A percentile compares a stretch with the other conserved stretches of the same genome.
These are phyloP conservation scores for Numida meleagris DNA, from an alignment of 2,113 vertebrate species.

Conservation along the genomic window DNA sequence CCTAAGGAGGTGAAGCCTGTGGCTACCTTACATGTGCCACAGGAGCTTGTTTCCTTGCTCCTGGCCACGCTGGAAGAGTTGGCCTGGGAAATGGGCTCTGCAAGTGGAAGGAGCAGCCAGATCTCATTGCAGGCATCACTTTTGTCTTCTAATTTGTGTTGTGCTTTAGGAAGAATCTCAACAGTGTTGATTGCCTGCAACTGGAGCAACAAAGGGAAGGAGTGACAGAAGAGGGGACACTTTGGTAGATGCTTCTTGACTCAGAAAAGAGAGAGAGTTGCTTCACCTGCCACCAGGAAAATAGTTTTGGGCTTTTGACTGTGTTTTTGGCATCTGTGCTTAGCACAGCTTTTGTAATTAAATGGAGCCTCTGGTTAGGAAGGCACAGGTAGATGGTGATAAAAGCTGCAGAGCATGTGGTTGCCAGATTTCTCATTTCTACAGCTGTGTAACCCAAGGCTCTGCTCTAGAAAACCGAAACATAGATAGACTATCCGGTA, in stretches of 20 bases:
- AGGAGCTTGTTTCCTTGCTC: not conserved
- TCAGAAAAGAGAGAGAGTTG: not conserved
- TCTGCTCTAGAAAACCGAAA: not conserved
- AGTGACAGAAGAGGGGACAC: not conserved
- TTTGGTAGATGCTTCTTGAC: not conserved
- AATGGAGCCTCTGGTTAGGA: conserved; percentile 41
- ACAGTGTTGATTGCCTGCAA: not conserved
- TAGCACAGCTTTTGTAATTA: conserved; percentile 49
- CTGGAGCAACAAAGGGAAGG: not conserved
- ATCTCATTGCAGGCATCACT: not conserved
- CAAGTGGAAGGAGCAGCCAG: not conserved
- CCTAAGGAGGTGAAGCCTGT: not conserved
- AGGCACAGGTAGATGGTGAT: not conserved
- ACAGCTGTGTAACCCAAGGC: not conserved
- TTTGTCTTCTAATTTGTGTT: not conserved
- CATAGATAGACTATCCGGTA: not conserved
- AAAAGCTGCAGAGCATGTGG: not conserved
- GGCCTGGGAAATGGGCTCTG: not conserved
- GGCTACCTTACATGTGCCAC: rapidly evolving
- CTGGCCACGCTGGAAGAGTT: not conserved
- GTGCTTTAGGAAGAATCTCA: not conserved
- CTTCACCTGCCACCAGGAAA: conserved; percentile 18
- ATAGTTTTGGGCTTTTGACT: not conserved
- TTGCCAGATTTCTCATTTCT: not conserved
- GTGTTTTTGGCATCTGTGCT: conserved; percentile 14